Evolutionary conservation across 2,888 invertebrate species (phyloP).

Genomic region (Bombyx huttoni): DNA sequence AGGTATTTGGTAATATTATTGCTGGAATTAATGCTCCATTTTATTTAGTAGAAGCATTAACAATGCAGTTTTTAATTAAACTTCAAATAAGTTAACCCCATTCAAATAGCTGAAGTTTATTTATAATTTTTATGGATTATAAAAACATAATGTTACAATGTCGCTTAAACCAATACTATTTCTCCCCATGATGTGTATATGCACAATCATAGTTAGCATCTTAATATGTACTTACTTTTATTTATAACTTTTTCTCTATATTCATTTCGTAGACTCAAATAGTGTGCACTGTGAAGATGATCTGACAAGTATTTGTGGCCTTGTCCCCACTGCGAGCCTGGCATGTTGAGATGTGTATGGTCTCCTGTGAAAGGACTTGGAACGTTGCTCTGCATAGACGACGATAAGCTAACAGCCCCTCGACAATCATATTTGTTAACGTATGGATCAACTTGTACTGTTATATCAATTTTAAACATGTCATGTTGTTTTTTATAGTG

Average conservation of each 20-base stretch:
- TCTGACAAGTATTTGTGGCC: constrained; percentile 79
- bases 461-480: constrained; percentile 37
- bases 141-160: no score
- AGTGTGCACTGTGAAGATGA: constrained; percentile 77
- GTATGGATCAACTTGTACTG: constrained; percentile 66
- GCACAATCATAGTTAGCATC: no score
- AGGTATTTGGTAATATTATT: no score
- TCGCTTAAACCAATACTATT: no score
- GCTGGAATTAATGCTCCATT: no score
- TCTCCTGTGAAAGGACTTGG: constrained; percentile 77
- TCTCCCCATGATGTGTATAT: no score
- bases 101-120: no score
- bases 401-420: constrained; percentile 76
- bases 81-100: no score
- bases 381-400: constrained; percentile 83
- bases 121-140: no score
- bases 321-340: constrained; percentile 80
- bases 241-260: constrained; percentile 34
- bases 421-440: constrained; percentile 78
- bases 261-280: constrained; percentile 68
- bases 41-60: no score
- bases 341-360: constrained; percentile 81
- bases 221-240: constrained; percentile 35
- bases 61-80: no score
- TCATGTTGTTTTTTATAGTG: constrained; percentile 38